Evolutionary conservation across 1,140 invertebrate species (phyloP).

Genomic region (Diabrotica virgifera): DNA sequence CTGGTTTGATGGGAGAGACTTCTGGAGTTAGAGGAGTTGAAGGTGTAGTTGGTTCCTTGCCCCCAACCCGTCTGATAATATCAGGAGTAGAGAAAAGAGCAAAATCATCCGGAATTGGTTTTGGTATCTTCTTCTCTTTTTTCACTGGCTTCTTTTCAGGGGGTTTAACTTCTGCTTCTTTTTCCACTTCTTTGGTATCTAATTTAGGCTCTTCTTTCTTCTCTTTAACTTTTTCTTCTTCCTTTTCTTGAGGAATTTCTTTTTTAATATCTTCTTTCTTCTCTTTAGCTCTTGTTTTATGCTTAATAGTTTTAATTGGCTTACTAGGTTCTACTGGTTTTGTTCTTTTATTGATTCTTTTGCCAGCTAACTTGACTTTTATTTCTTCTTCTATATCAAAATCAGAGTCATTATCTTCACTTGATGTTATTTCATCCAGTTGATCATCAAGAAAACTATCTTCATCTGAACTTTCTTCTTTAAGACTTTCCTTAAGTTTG

Average conservation of each 20-base stretch:
- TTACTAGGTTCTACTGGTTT: slow-evolving; percentile 27
- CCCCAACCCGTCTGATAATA: slow-evolving; percentile 66
- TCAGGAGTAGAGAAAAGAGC: slow-evolving; percentile 76
- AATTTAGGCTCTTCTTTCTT: slow-evolving; percentile 36
- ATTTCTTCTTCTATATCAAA: slow-evolving; percentile 47
- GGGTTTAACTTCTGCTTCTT: slow-evolving; percentile 31
- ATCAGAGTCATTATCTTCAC: slow-evolving; percentile 44
- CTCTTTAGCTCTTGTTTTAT: slow-evolving; percentile 15
- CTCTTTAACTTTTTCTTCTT: slow-evolving; percentile 13
- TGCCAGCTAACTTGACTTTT: slow-evolving; percentile 26
- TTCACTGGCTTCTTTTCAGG: slow-evolving; percentile 50
- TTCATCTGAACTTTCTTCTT: slow-evolving; percentile 24
- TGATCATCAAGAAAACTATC: slow-evolving; percentile 5
- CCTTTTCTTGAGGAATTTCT: slow-evolving; percentile 9
- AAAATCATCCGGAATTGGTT: slow-evolving; percentile 60
- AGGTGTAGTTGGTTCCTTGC: slow-evolving; percentile 50
- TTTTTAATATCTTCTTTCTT: slow-evolving; percentile 17
- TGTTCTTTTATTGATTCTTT: slow-evolving; percentile 6
- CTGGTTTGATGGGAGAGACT: slow-evolving; percentile 35
- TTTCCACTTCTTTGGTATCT: slow-evolving; percentile 46
- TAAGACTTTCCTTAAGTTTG: slow-evolving; percentile 21
- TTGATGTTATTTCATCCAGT: slow-evolving; percentile 23
- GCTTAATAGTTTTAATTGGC: slow-evolving; percentile 24
- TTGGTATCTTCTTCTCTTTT: slow-evolving; percentile 67
- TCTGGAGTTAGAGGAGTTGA: slow-evolving; percentile 36